Conservation (phyloP, 1,140 invertebrate species). For the Dreissena rostriformis region DNA sequence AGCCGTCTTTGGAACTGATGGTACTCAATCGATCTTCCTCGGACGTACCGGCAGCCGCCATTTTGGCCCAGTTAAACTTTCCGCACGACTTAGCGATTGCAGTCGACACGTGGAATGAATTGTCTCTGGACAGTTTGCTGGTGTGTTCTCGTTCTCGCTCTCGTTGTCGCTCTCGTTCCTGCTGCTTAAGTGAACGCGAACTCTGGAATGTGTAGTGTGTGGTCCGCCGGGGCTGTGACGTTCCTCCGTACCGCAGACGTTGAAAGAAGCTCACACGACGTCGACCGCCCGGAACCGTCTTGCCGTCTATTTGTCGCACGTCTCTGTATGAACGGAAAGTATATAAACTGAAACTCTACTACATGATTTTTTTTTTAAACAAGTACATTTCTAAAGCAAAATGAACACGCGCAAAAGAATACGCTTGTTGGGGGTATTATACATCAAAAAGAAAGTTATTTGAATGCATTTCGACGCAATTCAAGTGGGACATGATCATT, state of each 20-base stretch:
- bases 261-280: constrained; percentile 43
- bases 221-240: constrained; percentile 9
- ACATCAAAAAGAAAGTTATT: too few relatives aligned
- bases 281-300: constrained; percentile 15
- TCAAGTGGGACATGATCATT: too few relatives aligned
- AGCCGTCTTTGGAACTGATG: constrained; percentile 62
- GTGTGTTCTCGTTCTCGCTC: constrained; percentile 56
- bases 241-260: constrained; percentile 44
- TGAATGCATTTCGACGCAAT: too few relatives aligned
- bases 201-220: constrained; percentile 12
- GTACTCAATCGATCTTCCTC: constrained; percentile 60
- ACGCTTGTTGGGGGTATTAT: too few relatives aligned
- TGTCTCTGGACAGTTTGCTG: constrained; percentile 55
- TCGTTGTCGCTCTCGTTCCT: constrained; percentile 19
- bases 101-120: constrained; percentile 63
- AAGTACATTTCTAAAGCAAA: too few relatives aligned
- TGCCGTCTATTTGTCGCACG: constrained; percentile 39
- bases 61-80: constrained; percentile 62
- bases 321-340: constrained; percentile 33
- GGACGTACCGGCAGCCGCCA: constrained; percentile 51
- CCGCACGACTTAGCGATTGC: constrained; percentile 21
- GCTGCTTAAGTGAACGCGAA: constrained; percentile 11
- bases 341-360: neutral
- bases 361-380: too few relatives aligned
- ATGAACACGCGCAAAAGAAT: neutral